Base-by-base conservation (phyloP, 2,797 vertebrate genomes). In the Siniperca scherzeri region DNA sequence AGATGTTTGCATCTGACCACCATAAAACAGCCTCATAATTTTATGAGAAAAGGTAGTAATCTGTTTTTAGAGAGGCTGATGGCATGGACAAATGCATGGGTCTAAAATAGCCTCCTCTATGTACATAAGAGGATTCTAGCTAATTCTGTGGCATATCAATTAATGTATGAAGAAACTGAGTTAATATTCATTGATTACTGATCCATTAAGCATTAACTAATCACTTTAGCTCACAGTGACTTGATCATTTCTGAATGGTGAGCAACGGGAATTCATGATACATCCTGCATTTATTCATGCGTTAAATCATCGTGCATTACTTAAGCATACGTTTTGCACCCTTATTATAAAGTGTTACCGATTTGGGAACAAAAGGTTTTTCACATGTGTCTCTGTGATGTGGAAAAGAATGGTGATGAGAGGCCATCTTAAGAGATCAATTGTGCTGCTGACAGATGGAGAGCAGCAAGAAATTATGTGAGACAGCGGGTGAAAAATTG, bases 401-500 rank as follows among this genome's bases (percentile, higher is more conserved):
- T 79, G 83, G 74, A 70, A 68, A 27, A 70, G 67, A 80, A 81
- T 71, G 70, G 77, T 46, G 80, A 81, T 82, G 87, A 85, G 79
- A 82, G 83, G 74, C 77, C 73, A 77, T 81, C 81, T 84, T 84
- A 87, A 83, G 74, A 78, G 74, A 48, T 91, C 88, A 86, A 82
- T 90, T 30, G 86, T 75, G 83, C 76, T 44, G 46, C 77, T 91
- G 87, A 87, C 91, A 89, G 90, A 92, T 93, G 91, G 87, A 90
- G 91, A 89, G 90, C 80, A 82, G 87, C 80, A 83, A 90, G 90
- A 87, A 88, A 92, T 83, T 62, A 90, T 80, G 78, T 36, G 88
- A 91, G 89, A 94, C 83, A 88, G 91, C 87, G 78, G 90, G 88
- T 88, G 88, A 89, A 89, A 95, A 92, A 95, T 92, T 95, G 92